A percentile compares a stretch with the other conserved stretches of the same genome.
phyloP scores from a whole-genome alignment of 2,113 vertebrate genomes.

The Puntigrus tetrazona region DNA sequence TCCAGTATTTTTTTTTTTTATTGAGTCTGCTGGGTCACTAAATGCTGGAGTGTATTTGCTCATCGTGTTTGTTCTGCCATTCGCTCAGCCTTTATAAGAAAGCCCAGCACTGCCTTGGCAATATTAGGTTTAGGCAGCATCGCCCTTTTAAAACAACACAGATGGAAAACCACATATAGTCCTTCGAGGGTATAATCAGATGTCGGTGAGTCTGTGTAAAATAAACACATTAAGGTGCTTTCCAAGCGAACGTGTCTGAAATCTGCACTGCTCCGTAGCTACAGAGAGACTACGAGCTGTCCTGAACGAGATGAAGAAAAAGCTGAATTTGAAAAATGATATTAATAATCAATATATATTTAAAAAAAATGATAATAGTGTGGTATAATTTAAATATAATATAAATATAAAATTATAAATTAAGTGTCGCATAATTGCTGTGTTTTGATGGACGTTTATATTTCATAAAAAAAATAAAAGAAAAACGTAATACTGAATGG shows the following conservation, averaged over 20 bases:
- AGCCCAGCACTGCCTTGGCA: background rate
- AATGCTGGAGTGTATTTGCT: constrained; percentile 4
- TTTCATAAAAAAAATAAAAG: background rate
- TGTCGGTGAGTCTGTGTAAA: background rate
- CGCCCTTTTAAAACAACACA: background rate
- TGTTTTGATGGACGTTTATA: background rate
- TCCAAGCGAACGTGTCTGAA: background rate
- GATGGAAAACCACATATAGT: constrained; percentile 8
- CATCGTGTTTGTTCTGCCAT: constrained; percentile 1
- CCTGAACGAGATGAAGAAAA: background rate
- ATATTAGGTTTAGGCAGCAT: background rate
- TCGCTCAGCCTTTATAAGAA: background rate
- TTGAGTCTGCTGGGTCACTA: background rate
- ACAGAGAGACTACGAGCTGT: background rate
- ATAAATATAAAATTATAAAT: background rate
- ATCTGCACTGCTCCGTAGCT: background rate
- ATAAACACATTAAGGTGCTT: background rate
- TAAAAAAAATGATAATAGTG: background rate
- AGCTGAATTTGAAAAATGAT: background rate
- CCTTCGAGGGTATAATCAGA: background rate
- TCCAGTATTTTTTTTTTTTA: background rate
- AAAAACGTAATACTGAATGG: background rate
- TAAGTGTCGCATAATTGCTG: background rate
- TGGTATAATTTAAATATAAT: too few species aligned
- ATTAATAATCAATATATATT: background rate